Conservation (phyloP, 2,888 invertebrate genomes). For the Eupithecia centaureata region DNA sequence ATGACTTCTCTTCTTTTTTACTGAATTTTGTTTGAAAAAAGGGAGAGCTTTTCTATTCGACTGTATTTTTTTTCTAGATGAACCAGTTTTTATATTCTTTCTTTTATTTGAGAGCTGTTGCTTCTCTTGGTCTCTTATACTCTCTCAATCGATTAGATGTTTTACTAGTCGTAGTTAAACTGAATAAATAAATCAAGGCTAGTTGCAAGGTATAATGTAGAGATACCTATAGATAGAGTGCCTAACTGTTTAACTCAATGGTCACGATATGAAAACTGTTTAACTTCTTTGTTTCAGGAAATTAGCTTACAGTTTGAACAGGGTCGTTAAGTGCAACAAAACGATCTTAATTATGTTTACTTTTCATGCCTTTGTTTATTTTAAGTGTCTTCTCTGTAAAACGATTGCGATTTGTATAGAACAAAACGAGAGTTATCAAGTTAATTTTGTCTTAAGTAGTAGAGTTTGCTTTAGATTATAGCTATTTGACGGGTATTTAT, state of each 20-base stretch:
- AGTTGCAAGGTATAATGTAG: not conserved
- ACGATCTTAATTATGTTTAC: conserved; percentile 29
- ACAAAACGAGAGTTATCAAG: not conserved
- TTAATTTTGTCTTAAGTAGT: not conserved
- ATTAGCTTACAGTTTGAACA: conserved; percentile 25
- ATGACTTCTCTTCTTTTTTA: too few relatives aligned
- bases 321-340: conserved; percentile 36
- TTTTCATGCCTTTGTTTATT: conserved; percentile 7
- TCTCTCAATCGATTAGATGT: too few relatives aligned
- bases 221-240: too few relatives aligned
- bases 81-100: too few relatives aligned
- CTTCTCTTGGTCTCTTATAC: too few relatives aligned
- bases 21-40: too few relatives aligned
- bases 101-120: too few relatives aligned
- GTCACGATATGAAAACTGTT: conserved; percentile 43
- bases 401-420: not conserved
- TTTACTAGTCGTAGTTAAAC: too few relatives aligned
- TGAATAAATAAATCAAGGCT: not conserved
- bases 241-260: conserved; percentile 6
- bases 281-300: conserved; percentile 35
- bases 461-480: not conserved
- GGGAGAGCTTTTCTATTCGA: too few relatives aligned
- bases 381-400: not conserved
- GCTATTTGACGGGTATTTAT: too few relatives aligned
- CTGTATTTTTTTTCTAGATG: too few relatives aligned